Evolutionary conservation across 2,888 invertebrate genomes (phyloP).

Genomic region (Podotricha telesiphe): DNA sequence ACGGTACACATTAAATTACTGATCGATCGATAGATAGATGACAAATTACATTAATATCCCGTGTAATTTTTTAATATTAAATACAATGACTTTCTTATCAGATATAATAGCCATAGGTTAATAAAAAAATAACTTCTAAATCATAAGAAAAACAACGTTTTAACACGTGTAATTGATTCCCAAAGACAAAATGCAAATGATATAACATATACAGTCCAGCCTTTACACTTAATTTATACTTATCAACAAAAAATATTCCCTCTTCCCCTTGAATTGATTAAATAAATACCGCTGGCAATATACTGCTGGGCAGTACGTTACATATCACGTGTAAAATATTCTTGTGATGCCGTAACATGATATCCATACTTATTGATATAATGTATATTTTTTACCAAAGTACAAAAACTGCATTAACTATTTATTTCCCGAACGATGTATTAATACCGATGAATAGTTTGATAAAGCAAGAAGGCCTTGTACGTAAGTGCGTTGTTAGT

Average conservation of each 20-base stretch:
- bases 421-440: conserved; percentile 46
- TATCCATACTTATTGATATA: conserved; percentile 19
- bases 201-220: neutral
- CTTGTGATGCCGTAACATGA: conserved; percentile 5
- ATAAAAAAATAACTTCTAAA: too few species aligned
- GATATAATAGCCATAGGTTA: too few species aligned
- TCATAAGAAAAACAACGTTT: too few species aligned
- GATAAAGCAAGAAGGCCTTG: conserved; percentile 52
- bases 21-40: conserved; percentile 16
- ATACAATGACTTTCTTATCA: neutral
- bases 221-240: neutral
- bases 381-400: conserved; percentile 19
- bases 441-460: conserved; percentile 44
- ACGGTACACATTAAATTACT: conserved; percentile 22
- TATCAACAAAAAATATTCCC: neutral
- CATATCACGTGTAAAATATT: neutral
- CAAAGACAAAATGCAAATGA: neutral
- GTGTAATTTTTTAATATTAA: conserved; percentile 4
- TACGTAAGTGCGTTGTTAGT: conserved; percentile 44
- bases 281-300: neutral
- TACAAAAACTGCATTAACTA: conserved; percentile 43
- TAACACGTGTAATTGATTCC: neutral
- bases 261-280: neutral
- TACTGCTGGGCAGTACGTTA: neutral
- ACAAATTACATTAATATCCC: conserved; percentile 24